Conservation (phyloP, 2,113 vertebrate species). For the Macrotis lagotis region DNA sequence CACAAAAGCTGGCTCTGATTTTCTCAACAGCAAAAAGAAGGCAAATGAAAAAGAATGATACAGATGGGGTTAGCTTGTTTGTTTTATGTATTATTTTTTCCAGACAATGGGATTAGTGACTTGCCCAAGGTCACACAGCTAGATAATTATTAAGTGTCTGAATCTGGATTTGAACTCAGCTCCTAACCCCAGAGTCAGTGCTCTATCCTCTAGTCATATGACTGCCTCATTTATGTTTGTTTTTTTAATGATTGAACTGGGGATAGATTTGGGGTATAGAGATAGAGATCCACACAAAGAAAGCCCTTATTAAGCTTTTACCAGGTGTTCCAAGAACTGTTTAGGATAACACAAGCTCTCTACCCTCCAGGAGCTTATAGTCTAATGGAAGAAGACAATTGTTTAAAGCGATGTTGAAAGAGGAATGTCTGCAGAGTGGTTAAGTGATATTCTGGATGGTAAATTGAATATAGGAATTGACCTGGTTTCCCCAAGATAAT, state of each 20-base stretch:
- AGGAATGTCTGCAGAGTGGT: background rate
- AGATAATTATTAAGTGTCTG: no score
- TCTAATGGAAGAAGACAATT: no score
- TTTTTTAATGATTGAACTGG: background rate
- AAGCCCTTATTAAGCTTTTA: background rate
- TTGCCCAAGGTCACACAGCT: no score
- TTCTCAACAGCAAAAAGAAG: background rate
- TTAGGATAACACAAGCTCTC: background rate
- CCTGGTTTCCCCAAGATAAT: background rate
- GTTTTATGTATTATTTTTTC: no score
- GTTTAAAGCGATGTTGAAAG: background rate
- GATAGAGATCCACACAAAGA: background rate
- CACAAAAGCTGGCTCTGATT: background rate
- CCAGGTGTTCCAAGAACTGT: background rate
- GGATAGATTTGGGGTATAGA: background rate
- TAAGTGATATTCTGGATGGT: background rate
- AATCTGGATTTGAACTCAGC: no score
- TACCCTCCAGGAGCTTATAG: background rate
- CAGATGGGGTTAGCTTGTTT: background rate
- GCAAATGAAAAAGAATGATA: background rate
- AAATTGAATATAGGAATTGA: background rate
- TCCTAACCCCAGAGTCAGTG: no score
- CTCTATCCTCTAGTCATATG: no score
- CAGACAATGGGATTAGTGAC: no score
- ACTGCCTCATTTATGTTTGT: no score